Evolutionary conservation across 2,888 invertebrate species (phyloP), one percentile per base, ranked within the genome.

Genomic region (Drosophila stalkeri): DNA sequence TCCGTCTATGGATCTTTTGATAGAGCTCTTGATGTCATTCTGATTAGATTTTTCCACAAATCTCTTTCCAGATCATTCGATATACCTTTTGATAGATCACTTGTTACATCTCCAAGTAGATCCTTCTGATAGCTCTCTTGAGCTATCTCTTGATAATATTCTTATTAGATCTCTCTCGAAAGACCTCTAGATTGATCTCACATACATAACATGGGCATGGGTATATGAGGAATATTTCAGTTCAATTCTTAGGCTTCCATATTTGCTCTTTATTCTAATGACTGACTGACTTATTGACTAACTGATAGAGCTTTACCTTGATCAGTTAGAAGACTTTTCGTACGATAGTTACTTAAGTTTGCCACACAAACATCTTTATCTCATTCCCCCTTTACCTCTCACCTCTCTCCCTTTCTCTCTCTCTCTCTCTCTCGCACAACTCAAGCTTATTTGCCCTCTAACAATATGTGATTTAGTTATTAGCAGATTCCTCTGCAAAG

Each of bases 391-490:
- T 1, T n/a, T 6, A 4, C 8, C 14, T 8, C 46, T 2, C 3
- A 1, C 18, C 23, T 6, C 11, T 2, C n/a, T 14, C 41, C 14
- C 16, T 12, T 16, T 0, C 39, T 27, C 41, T 37, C 23, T 54
- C 52, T 37, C 12, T 16, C 11, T n/a, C 14, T 16, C 12, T 16
- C 11, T n/a, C 14, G 12, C 6, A 6, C 5, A 37, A 9, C 23
- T 23, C 14, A 6, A 16, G 18, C 39, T 33, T 64, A 35, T 46
- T 49, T 63, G 37, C 12, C 14, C 43, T 18, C 31, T 46, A 18
- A 23, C 37, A 57, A 55, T 59, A 57, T 72, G 55, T 72, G 44
- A 61, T 49, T 68, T 68, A 64, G 68, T 57, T 49, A 72, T 72
- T 74, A 72, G 60, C 68, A 44, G 54, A 37, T 54, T 20, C 16